phyloP scores from a whole-genome alignment of 2,888 invertebrate species.

The Cylloceria caligata region DNA sequence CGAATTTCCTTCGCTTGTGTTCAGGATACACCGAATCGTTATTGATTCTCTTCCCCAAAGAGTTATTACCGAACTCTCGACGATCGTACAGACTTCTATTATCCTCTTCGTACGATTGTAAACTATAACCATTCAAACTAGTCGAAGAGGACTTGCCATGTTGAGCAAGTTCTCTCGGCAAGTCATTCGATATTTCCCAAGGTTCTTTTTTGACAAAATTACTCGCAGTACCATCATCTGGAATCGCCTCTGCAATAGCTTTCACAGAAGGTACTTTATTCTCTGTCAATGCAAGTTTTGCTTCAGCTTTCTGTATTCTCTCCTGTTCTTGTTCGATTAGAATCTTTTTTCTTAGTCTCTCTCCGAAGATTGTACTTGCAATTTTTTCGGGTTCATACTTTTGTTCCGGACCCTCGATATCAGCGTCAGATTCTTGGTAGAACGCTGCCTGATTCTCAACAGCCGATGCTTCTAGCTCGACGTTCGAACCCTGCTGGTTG shows the following conservation, averaged over 20 bases:
- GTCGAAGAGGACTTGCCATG: slow-evolving; percentile 11
- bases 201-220: not conserved
- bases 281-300: not conserved
- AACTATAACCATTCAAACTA: not conserved
- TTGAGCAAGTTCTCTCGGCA: not conserved
- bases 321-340: slow-evolving; percentile 65
- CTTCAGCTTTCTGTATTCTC: slow-evolving; percentile 53
- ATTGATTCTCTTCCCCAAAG: slow-evolving; percentile 4
- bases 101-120: slow-evolving; percentile 17
- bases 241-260: not conserved
- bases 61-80: not conserved
- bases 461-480: not conserved
- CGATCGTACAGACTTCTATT: slow-evolving; percentile 35
- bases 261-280: not conserved
- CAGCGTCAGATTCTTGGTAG: slow-evolving; percentile 23
- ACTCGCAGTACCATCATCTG: not conserved
- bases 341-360: slow-evolving; percentile 76
- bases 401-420: slow-evolving; percentile 67
- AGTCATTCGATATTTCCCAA: not conserved
- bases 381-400: slow-evolving; percentile 64
- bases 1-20: not conserved
- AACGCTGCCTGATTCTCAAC: not conserved
- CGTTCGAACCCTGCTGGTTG: too few species aligned
- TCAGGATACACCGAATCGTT: not conserved
- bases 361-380: slow-evolving; percentile 76